phyloP scores from a whole-genome alignment of 35 echinoderm and acorn worm species.

The Apostichopus parvimensis region DNA sequence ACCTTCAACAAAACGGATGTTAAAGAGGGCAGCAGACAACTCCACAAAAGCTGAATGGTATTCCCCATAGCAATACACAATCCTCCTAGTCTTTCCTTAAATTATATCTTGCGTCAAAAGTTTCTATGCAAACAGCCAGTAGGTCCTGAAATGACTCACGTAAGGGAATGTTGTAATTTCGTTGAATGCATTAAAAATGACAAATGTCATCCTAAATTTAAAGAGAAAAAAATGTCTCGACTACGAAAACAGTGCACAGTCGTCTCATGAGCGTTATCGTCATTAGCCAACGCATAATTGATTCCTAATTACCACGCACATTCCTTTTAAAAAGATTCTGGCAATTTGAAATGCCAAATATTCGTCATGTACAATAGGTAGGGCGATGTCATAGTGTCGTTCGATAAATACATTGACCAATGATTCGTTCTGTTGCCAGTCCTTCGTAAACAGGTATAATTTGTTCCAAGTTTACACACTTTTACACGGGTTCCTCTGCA shows the following conservation, averaged over 20 bases:
- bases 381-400: neutral
- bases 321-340: neutral
- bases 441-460: neutral
- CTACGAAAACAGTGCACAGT: no score
- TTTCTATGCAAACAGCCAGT: slow-evolving; percentile 50
- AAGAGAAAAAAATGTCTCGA: no score
- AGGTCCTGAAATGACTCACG: slow-evolving; percentile 28
- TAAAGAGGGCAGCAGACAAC: slow-evolving; percentile 23
- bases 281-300: no score
- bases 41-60: slow-evolving; percentile 54
- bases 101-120: slow-evolving; percentile 34
- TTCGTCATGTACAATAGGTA: slow-evolving; percentile 7
- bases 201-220: no score
- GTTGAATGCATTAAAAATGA: slow-evolving; percentile 37
- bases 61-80: slow-evolving; percentile 56
- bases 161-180: slow-evolving; percentile 39
- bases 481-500: no score
- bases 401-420: slow-evolving; percentile 30
- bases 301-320: no score
- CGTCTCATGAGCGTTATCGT: no score
- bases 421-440: neutral
- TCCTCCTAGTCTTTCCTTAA: slow-evolving; percentile 36
- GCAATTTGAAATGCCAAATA: slow-evolving; percentile 4
- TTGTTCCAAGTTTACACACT: no score
- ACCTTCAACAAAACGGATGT: slow-evolving; percentile 31